Conservation (phyloP, 1,140 invertebrate species). For the Lucilia sericata region DNA sequence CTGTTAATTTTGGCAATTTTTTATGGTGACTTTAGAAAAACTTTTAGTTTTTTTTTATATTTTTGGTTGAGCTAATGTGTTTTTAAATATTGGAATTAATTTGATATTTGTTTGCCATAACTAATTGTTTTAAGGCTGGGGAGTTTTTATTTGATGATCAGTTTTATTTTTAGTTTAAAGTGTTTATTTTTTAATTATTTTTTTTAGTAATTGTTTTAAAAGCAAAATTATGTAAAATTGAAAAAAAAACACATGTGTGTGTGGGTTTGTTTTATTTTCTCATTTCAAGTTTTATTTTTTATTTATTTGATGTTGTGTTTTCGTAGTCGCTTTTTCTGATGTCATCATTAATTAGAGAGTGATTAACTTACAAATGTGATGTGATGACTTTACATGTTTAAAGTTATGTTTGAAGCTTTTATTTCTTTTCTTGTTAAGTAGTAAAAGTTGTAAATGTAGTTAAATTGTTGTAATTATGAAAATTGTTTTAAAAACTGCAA, state of each 20-base stretch:
- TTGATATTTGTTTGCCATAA: neutral
- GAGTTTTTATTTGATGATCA: neutral
- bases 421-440: no score
- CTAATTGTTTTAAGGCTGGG: constrained; percentile 21
- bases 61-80: neutral
- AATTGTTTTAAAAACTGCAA: no score
- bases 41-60: neutral
- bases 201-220: constrained; percentile 15
- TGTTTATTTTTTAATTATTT: neutral
- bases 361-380: constrained; percentile 26
- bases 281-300: neutral
- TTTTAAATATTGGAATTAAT: neutral
- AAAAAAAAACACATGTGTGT: neutral
- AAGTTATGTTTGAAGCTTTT: no score
- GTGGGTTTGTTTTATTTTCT: constrained; percentile 4
- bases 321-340: neutral
- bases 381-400: neutral
- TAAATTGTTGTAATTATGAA: no score
- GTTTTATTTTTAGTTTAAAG: neutral
- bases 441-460: no score
- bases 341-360: constrained; percentile 27
- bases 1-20: neutral
- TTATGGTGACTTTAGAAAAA: neutral
- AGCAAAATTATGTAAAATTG: constrained; percentile 2
- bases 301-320: no score